These are phyloP conservation scores for Mycetomoellerius zeteki DNA, from an alignment of 1,140 invertebrate species.

Conservation along the genomic window DNA sequence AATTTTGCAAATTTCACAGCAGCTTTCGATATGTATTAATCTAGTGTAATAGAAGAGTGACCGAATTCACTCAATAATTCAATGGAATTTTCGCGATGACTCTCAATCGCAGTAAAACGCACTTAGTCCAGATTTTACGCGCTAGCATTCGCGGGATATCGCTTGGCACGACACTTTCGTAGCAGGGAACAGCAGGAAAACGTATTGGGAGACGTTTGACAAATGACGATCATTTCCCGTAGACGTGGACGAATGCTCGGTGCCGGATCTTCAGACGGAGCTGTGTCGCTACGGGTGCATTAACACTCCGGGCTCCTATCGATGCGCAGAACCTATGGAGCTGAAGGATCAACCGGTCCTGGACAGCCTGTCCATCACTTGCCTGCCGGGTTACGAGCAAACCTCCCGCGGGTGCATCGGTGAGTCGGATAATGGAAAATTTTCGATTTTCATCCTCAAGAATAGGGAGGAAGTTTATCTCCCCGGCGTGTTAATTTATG, in stretches of 20 bases:
- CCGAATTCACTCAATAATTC: too few species aligned
- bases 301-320: constrained; percentile 87
- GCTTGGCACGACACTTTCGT: background rate
- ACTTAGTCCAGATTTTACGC: background rate
- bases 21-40: too few species aligned
- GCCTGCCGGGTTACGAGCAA: constrained; percentile 80
- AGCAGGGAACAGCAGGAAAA: background rate
- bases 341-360: constrained; percentile 80
- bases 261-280: constrained; percentile 85
- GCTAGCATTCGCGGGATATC: background rate
- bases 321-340: constrained; percentile 81
- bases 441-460: background rate
- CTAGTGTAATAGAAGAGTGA: too few species aligned
- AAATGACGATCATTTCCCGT: constrained; percentile 52
- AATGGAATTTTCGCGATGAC: background rate
- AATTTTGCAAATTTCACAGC: too few species aligned
- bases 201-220: constrained; percentile 44
- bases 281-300: constrained; percentile 86
- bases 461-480: background rate
- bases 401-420: constrained; percentile 81
- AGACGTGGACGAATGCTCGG: constrained; percentile 90
- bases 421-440: constrained; percentile 74
- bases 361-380: constrained; percentile 75
- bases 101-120: background rate
- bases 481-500: background rate